Conservation (phyloP, 2,113 vertebrate species). For the Hemichromis elongatus region DNA sequence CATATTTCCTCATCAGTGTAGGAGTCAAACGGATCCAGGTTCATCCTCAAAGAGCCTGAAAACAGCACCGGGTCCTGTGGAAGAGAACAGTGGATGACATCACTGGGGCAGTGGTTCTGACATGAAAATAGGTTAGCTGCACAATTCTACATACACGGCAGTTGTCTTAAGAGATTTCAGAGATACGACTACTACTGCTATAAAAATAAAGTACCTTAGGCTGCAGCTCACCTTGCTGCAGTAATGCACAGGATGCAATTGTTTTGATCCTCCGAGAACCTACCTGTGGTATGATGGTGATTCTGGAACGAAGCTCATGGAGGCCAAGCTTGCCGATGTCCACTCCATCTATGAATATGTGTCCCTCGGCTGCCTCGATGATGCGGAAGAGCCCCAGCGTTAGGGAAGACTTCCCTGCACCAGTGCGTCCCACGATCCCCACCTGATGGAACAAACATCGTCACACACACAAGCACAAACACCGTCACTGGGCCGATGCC, state of each 20-base stretch:
- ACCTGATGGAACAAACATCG: constrained; percentile 68
- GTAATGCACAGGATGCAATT: not conserved
- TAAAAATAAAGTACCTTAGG: too few relatives aligned
- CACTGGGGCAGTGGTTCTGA: not conserved
- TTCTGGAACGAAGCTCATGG: constrained; percentile 86
- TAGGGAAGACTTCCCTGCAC: constrained; percentile 93
- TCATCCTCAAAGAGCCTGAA: constrained; percentile 92
- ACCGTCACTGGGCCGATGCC: not conserved
- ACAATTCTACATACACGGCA: not conserved
- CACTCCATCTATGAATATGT: constrained; percentile 85
- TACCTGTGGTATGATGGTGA: constrained; percentile 98
- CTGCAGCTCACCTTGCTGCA: not conserved
- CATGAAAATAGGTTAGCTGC: not conserved
- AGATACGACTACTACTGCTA: not conserved
- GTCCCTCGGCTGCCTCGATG: constrained; percentile 84
- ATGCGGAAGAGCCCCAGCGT: constrained; percentile 93
- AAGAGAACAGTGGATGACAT: not conserved
- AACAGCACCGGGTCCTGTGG: constrained; percentile 90
- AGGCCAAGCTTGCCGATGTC: constrained; percentile 88
- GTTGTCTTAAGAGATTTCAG: not conserved
- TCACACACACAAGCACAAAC: not conserved
- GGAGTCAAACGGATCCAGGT: constrained; percentile 87
- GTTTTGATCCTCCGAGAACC: not conserved
- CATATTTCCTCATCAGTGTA: constrained; percentile 88
- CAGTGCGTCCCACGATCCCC: constrained; percentile 93